phyloP scores from a whole-genome alignment of 2,797 vertebrate genomes.

The Cryptoblepharus egeriae region DNA sequence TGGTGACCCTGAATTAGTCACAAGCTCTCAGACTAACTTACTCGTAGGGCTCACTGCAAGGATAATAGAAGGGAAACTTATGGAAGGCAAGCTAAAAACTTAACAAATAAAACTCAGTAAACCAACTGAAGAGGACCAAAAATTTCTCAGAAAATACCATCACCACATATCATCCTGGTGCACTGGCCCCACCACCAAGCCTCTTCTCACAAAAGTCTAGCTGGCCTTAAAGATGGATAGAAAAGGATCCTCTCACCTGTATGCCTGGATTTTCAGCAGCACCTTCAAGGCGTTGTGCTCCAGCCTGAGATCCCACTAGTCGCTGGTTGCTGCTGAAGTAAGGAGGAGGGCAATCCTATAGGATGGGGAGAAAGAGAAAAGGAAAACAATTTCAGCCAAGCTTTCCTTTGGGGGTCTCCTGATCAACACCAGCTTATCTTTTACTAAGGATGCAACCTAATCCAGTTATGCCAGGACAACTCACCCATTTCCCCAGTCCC shows the following conservation, averaged over 20 bases:
- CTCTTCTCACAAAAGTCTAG: background rate
- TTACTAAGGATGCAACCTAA: too few relatives aligned
- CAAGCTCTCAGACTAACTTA: background rate
- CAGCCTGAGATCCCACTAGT: conserved; percentile 73
- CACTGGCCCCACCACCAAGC: background rate
- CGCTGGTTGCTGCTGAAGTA: conserved; percentile 87
- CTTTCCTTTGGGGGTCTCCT: fast-evolving
- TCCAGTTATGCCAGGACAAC: too few relatives aligned
- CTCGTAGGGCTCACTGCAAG: background rate
- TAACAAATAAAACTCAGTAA: background rate
- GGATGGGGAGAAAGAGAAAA: background rate
- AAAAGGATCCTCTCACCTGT: conserved; percentile 63
- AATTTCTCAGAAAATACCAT: background rate
- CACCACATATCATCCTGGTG: background rate
- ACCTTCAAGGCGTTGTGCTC: conserved; percentile 61
- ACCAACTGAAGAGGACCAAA: background rate
- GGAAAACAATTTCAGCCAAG: background rate
- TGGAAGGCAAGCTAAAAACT: too few relatives aligned
- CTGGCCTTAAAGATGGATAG: background rate
- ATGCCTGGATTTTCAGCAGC: conserved; percentile 47
- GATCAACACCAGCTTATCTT: fast-evolving
- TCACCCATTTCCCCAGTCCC: too few relatives aligned
- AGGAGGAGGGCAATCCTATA: conserved; percentile 77
- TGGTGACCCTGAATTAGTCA: too few relatives aligned
- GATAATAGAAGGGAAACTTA: background rate